Evolutionary conservation across 2,888 invertebrate genomes (phyloP).

Genomic region (Beris morrisii): DNA sequence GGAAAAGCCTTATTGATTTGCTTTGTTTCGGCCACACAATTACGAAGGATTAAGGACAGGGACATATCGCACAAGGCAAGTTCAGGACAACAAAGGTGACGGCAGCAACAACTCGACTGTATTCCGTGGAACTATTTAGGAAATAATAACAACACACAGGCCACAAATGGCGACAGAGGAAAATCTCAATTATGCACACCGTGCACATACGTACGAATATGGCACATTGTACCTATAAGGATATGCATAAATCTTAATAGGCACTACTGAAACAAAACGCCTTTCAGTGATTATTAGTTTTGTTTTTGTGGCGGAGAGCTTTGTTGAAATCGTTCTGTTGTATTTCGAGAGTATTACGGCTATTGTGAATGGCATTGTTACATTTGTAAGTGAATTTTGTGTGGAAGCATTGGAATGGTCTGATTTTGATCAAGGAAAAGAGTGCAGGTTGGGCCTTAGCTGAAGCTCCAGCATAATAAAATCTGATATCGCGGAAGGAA

Average conservation of each 20-base stretch:
- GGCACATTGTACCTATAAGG: not conserved
- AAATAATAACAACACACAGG: constrained; percentile 17
- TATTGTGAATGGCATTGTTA: constrained; percentile 24
- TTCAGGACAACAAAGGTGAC: not conserved
- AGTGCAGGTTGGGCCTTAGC: too few relatives aligned
- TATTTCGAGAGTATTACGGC: constrained; percentile 31
- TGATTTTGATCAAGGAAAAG: too few relatives aligned
- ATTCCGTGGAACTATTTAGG: constrained; percentile 14
- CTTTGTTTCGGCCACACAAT: constrained; percentile 25
- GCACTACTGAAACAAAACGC: constrained; percentile 29
- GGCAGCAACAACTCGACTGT: not conserved
- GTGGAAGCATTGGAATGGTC: too few relatives aligned
- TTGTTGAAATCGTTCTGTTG: constrained; percentile 38
- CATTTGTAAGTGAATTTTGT: constrained; percentile 5
- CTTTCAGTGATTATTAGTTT: constrained; percentile 28
- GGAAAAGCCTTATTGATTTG: constrained; percentile 30
- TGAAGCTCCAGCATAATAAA: too few relatives aligned
- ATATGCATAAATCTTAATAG: constrained; percentile 17
- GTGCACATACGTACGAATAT: not conserved
- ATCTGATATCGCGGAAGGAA: too few relatives aligned
- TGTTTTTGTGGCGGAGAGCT: constrained; percentile 25
- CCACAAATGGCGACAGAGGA: constrained; percentile 8
- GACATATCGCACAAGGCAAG: not conserved
- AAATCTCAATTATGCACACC: not conserved
- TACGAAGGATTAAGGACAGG: constrained; percentile 2